phyloP scores from a whole-genome alignment of 2,113 vertebrate species.

The Brevimyrus niger region DNA sequence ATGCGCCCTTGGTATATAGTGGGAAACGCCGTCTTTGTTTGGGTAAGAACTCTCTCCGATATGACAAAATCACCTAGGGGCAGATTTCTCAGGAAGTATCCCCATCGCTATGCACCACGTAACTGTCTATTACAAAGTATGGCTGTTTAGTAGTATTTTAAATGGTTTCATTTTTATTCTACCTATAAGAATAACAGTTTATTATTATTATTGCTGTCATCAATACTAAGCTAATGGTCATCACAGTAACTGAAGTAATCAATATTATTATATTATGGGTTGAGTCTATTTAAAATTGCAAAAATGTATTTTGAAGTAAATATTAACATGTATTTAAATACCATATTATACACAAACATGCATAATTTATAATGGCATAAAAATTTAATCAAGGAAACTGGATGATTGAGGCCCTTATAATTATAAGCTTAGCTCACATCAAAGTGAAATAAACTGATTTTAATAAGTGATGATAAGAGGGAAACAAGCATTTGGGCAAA shows the following conservation, averaged over 20 bases:
- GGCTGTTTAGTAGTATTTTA: not conserved
- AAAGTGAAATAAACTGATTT: conserved; percentile 63
- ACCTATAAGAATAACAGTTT: not conserved
- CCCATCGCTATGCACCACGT: not conserved
- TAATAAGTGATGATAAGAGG: conserved; percentile 54
- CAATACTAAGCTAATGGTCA: not conserved
- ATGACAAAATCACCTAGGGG: not conserved
- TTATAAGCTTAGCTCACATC: conserved; percentile 61
- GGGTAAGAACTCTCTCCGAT: not conserved
- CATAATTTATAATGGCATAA: conserved; percentile 61
- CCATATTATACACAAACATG: conserved; percentile 55
- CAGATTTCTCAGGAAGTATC: not conserved
- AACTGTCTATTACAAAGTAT: not conserved
- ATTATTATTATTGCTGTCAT: not conserved
- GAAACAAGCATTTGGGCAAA: conserved; percentile 48
- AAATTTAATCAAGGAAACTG: conserved; percentile 65
- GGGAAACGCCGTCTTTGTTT: not conserved
- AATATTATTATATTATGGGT: not conserved
- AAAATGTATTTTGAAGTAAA: conserved; percentile 29
- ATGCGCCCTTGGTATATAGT: not conserved
- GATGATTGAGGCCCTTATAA: conserved; percentile 60
- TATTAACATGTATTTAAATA: conserved; percentile 43
- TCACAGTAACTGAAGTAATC: not conserved
- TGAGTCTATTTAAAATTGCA: not conserved
- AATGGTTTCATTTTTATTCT: not conserved